These are phyloP conservation scores for Heliconius eleuchia DNA, from an alignment of 1,140 invertebrate genomes.

Conservation along the genomic window DNA sequence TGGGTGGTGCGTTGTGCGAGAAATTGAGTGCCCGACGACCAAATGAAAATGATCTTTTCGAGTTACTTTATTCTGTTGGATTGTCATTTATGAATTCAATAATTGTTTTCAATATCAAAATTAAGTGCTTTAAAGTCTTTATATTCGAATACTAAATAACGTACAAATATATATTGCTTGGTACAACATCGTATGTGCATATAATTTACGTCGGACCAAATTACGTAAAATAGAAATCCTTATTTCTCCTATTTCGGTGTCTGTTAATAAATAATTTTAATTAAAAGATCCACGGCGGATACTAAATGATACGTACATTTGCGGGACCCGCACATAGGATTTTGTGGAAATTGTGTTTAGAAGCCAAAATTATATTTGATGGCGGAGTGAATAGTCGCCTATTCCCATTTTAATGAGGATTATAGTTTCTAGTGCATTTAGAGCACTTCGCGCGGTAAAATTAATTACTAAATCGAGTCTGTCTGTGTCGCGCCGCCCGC, in stretches of 20 bases:
- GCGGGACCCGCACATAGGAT: conserved; percentile 47
- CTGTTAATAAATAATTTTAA: conserved; percentile 42
- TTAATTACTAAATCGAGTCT: conserved; percentile 79
- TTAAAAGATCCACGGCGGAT: conserved; percentile 44
- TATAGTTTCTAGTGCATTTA: conserved; percentile 80
- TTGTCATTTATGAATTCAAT: conserved; percentile 60
- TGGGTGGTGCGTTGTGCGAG: conserved; percentile 77
- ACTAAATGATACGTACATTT: conserved; percentile 50
- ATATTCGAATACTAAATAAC: not conserved
- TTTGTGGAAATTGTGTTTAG: conserved; percentile 68
- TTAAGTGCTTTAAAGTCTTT: conserved; percentile 5
- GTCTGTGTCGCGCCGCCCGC: conserved; percentile 48
- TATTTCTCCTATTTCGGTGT: conserved; percentile 13
- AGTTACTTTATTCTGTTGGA: conserved; percentile 66
- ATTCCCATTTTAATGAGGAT: conserved; percentile 80
- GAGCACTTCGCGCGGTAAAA: conserved; percentile 77
- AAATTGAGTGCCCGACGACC: conserved; percentile 70
- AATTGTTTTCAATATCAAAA: conserved; percentile 33
- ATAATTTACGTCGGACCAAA: not conserved
- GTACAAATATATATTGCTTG: not conserved
- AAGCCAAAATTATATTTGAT: conserved; percentile 78
- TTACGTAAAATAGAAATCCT: conserved; percentile 22
- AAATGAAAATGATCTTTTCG: conserved; percentile 73
- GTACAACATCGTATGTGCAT: not conserved
- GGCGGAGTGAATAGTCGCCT: conserved; percentile 75